Percentiles rank a stretch among this genome's conserved stretches.
Conservation (phyloP, 1,140 invertebrate species). For the Aphaenogaster ashmeadi region DNA sequence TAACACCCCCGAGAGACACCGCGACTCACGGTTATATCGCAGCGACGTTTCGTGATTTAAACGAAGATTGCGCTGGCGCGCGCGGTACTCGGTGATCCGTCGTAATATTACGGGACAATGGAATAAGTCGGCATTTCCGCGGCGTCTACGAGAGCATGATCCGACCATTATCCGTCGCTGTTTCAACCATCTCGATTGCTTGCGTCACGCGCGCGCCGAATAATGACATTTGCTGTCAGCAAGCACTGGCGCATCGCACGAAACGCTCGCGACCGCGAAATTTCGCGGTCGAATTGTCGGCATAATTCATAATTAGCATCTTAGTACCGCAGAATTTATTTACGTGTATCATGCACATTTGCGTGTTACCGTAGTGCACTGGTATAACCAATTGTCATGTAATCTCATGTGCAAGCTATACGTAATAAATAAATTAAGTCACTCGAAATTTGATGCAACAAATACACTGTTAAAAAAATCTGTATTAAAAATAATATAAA, state of each 20-base stretch:
- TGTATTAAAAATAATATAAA: too few relatives aligned
- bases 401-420: not conserved
- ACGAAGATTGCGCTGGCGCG: conserved; percentile 33
- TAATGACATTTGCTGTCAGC: conserved; percentile 31
- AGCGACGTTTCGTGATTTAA: conserved; percentile 3
- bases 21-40: not conserved
- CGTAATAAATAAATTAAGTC: not conserved
- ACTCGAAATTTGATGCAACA: not conserved
- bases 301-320: conserved; percentile 43
- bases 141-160: conserved; percentile 16
- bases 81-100: not conserved
- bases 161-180: not conserved
- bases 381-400: not conserved
- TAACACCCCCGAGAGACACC: not conserved
- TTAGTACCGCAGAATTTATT: conserved; percentile 12
- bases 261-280: conserved; percentile 8
- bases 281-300: conserved; percentile 11
- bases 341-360: not conserved
- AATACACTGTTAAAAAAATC: too few relatives aligned
- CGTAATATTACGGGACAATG: conserved; percentile 46
- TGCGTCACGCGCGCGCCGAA: not conserved
- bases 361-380: not conserved
- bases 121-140: conserved; percentile 48
- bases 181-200: conserved; percentile 46
- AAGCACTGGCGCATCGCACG: not conserved